A percentile compares a stretch with the other conserved stretches of the same genome.
Conservation (phyloP, 2,797 vertebrate genomes). For the Chromis chromis region DNA sequence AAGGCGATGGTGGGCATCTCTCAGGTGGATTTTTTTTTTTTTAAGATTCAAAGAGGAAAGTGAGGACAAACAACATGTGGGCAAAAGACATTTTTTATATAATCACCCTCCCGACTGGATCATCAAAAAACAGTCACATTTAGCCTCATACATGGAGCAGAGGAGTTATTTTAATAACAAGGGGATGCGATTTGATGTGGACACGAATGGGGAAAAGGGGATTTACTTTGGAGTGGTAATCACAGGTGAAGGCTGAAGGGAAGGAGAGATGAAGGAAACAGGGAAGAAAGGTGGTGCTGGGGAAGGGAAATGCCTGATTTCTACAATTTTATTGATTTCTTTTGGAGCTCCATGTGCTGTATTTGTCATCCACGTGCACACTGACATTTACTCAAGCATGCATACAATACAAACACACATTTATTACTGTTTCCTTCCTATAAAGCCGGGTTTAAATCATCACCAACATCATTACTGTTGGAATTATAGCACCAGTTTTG, state of each 20-base stretch:
- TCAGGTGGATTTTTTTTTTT: slow-evolving; percentile 56
- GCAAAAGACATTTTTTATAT: slow-evolving; percentile 46
- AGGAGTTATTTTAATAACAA: slow-evolving; percentile 37
- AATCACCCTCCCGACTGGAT: slow-evolving; percentile 44
- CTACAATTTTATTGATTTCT: slow-evolving; percentile 55
- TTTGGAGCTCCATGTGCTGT: slow-evolving; percentile 35
- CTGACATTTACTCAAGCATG: slow-evolving; percentile 51
- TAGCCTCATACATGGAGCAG: not conserved
- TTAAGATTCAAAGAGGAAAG: slow-evolving; percentile 45
- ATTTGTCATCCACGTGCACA: slow-evolving; percentile 61
- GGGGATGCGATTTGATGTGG: slow-evolving; percentile 35
- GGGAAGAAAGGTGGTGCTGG: slow-evolving; percentile 16
- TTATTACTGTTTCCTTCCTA: slow-evolving; percentile 23
- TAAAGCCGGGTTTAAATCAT: slow-evolving; percentile 4
- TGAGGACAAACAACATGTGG: slow-evolving; percentile 49
- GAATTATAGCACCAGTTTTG: too few species aligned
- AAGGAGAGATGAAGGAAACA: slow-evolving; percentile 31
- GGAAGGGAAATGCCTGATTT: slow-evolving; percentile 33
- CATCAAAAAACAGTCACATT: slow-evolving; percentile 32
- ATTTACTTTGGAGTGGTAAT: slow-evolving; percentile 60
- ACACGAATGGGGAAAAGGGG: slow-evolving; percentile 16
- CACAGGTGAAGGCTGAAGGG: slow-evolving; percentile 55
- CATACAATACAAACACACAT: slow-evolving; percentile 51
- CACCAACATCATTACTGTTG: slow-evolving; percentile 7
- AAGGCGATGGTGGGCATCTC: slow-evolving; percentile 49